Conservation (phyloP, 37 sponge, comb jelly and placozoan genomes). For the Ephydatia muelleri region DNA sequence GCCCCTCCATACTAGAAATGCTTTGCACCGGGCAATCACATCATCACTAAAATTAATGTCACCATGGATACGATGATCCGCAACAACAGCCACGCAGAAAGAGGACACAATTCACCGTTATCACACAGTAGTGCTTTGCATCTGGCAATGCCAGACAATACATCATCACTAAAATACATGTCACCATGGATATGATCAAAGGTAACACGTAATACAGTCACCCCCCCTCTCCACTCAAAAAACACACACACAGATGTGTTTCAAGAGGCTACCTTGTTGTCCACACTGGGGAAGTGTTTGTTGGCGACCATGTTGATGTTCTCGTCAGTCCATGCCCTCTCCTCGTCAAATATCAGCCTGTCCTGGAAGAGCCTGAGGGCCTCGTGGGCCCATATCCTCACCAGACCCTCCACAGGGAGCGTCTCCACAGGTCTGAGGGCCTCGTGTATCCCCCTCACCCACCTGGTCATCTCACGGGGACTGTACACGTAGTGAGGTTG, state of each 20-base stretch:
- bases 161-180: no score
- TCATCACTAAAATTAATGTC: no score
- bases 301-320: constrained; percentile 82
- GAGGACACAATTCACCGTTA: no score
- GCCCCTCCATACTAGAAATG: no score
- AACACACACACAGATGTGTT: not conserved
- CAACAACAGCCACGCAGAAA: not conserved
- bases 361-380: constrained; percentile 96
- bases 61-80: not conserved
- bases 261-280: constrained; percentile 32
- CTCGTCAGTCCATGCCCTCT: constrained; percentile 94
- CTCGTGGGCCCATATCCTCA: constrained; percentile 97
- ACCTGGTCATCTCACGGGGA: constrained; percentile 98
- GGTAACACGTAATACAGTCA: no score
- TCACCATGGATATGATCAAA: no score
- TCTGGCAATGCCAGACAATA: no score
- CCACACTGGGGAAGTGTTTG: constrained; percentile 92
- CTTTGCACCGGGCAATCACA: no score
- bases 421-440: constrained; percentile 88
- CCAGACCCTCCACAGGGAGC: constrained; percentile 90
- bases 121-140: not conserved
- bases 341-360: constrained; percentile 89
- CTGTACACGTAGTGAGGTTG: constrained; percentile 99
- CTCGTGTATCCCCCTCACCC: constrained; percentile 97
- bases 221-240: no score